Conservation (phyloP, 2,888 invertebrate species). For the Cataglyphis livida region DNA sequence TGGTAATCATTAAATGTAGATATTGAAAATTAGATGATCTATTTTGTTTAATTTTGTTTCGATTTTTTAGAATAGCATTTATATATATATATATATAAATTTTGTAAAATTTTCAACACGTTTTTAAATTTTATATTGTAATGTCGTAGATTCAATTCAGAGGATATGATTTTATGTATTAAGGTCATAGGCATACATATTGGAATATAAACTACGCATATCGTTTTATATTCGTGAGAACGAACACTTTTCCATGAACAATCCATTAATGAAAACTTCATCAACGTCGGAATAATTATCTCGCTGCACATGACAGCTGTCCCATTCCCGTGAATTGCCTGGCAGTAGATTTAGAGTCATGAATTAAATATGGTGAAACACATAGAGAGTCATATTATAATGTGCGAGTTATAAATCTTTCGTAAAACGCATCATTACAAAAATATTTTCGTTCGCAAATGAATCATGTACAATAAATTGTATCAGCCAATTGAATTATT, state of each 20-base stretch:
- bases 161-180: background rate
- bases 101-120: background rate
- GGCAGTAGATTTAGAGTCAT: conserved; percentile 53
- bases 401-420: conserved; percentile 28
- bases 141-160: background rate
- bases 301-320: conserved; percentile 69
- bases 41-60: background rate
- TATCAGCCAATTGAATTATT: conserved; percentile 24
- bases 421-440: background rate
- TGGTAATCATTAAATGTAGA: background rate
- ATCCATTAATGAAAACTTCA: conserved; percentile 70
- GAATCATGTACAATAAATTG: conserved; percentile 26
- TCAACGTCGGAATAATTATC: conserved; percentile 71
- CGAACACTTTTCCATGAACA: conserved; percentile 49
- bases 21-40: background rate
- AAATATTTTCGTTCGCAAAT: conserved; percentile 1
- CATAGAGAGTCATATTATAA: conserved; percentile 17
- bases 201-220: conserved; percentile 35
- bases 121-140: background rate
- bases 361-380: conserved; percentile 44
- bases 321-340: conserved; percentile 65
- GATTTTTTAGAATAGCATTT: background rate
- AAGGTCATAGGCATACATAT: background rate
- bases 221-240: conserved; percentile 63
- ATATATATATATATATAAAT: background rate